A percentile compares a stretch with the other conserved stretches of the same genome.
Conservation (phyloP, 2,113 vertebrate genomes). For the Perccottus glenii region DNA sequence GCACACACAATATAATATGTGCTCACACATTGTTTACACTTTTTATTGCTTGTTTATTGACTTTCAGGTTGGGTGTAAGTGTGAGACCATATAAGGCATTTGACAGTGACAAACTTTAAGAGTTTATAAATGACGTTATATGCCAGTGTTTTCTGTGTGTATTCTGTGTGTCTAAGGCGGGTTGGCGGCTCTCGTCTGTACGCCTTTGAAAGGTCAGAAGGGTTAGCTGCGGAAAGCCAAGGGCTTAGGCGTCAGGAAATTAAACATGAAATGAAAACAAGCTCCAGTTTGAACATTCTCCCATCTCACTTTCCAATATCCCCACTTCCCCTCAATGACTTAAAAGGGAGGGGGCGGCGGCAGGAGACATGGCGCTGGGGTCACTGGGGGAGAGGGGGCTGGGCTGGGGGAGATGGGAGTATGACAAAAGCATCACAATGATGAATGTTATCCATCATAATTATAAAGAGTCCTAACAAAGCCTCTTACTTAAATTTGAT, state of each 20-base stretch:
- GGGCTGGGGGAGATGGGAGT: conserved; percentile 17
- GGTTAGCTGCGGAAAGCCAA: conserved; percentile 88
- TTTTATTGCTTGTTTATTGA: conserved; percentile 27
- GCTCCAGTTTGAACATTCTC: conserved; percentile 88
- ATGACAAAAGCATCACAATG: conserved; percentile 14
- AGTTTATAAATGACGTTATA: conserved; percentile 33
- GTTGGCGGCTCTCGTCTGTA: conserved; percentile 64
- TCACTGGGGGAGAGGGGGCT: conserved; percentile 4
- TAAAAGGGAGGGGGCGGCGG: conserved; percentile 69
- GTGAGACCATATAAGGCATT: conserved; percentile 32
- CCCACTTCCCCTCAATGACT: conserved; percentile 81
- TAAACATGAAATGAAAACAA: conserved; percentile 99
- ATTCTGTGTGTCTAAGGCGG: conserved; percentile 34
- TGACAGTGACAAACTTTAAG: conserved; percentile 30
- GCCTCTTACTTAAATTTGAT: conserved; percentile 1
- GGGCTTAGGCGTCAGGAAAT: conserved; percentile 98
- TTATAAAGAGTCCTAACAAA: conserved; percentile 33
- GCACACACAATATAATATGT: conserved; percentile 40
- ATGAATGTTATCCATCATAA: conserved; percentile 33
- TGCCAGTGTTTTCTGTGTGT: conserved; percentile 36
- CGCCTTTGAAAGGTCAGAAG: conserved; percentile 73
- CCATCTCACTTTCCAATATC: conserved; percentile 91
- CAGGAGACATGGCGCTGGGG: conserved; percentile 49
- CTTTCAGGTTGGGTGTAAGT: conserved; percentile 21
- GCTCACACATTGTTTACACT: conserved; percentile 25